These are phyloP conservation scores for Euplagia quadripunctaria DNA, from an alignment of 2,888 invertebrate genomes.

Conservation along the genomic window DNA sequence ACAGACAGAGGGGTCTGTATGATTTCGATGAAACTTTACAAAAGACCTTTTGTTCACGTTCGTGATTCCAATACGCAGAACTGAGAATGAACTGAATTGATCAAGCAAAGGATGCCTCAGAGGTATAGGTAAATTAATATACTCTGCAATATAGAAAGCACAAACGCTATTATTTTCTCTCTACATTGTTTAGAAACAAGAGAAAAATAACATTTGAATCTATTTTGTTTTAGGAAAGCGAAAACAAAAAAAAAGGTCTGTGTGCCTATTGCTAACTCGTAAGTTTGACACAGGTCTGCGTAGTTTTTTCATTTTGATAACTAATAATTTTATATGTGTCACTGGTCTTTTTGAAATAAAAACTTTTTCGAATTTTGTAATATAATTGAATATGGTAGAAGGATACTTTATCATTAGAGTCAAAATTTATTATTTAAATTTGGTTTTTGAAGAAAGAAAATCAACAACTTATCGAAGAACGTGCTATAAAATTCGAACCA, in stretches of 20 bases:
- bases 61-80: slow-evolving; percentile 21
- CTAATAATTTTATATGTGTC: no score
- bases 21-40: slow-evolving; percentile 19
- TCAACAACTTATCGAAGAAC: neutral
- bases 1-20: slow-evolving; percentile 19
- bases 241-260: slow-evolving; percentile 16
- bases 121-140: slow-evolving; percentile 32
- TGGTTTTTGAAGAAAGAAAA: neutral
- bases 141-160: slow-evolving; percentile 19
- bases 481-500: neutral
- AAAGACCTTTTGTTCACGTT: slow-evolving; percentile 17
- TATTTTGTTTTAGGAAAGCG: slow-evolving; percentile 14
- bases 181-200: slow-evolving; percentile 2
- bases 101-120: slow-evolving; percentile 14
- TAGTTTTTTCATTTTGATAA: neutral
- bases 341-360: no score
- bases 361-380: neutral
- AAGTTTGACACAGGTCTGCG: slow-evolving; percentile 14
- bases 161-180: slow-evolving; percentile 14
- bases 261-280: slow-evolving; percentile 12
- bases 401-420: neutral
- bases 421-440: neutral
- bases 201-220: neutral
- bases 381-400: neutral
- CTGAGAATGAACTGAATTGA: slow-evolving; percentile 26